Percentiles rank a stretch among this genome's conserved stretches.
These are phyloP conservation scores for Clarias batrachus DNA, from an alignment of 2,113 vertebrate genomes.

Conservation along the genomic window DNA sequence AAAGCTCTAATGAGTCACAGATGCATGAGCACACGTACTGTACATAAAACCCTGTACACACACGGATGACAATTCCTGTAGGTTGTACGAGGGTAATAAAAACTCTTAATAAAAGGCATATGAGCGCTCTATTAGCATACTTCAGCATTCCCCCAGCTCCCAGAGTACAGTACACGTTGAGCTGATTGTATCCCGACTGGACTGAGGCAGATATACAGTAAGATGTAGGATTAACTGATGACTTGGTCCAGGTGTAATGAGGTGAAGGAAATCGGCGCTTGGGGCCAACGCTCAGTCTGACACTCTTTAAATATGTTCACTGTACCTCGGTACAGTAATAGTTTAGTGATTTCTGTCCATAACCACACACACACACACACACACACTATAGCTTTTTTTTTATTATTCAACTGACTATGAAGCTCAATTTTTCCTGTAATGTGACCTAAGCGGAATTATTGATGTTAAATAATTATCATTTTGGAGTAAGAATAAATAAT, in stretches of 20 bases:
- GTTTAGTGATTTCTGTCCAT: neutral
- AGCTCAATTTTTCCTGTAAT: neutral
- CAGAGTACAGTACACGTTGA: neutral
- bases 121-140: neutral
- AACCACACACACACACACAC: neutral
- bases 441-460: neutral
- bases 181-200: neutral
- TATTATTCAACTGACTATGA: neutral
- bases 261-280: neutral
- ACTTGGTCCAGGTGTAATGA: neutral
- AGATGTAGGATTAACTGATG: neutral
- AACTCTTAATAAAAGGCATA: neutral
- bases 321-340: neutral
- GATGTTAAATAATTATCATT: neutral
- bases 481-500: neutral
- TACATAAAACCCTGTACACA: neutral
- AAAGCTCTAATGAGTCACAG: slow-evolving; percentile 31
- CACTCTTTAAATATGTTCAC: neutral
- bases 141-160: neutral
- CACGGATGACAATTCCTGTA: neutral
- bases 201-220: neutral
- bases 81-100: neutral
- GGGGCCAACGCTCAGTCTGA: neutral
- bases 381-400: neutral
- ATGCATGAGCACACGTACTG: slow-evolving; percentile 4